Evolutionary conservation across 2,888 invertebrate species (phyloP).

Genomic region (Acronicta leporina): DNA sequence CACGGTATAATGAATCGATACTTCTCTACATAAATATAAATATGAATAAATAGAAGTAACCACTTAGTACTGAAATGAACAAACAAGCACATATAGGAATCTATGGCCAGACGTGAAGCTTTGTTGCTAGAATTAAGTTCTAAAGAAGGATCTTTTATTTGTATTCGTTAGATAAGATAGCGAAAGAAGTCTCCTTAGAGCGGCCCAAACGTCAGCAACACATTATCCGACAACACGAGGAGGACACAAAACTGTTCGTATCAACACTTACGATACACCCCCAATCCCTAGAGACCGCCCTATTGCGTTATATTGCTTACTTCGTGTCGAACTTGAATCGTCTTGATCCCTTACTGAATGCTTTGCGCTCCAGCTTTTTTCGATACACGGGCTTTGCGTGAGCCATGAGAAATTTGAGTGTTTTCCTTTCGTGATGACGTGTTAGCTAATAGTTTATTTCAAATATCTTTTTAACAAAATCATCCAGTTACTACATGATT

Average conservation of each 20-base stretch:
- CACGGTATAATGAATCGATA: no score
- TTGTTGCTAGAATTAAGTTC: constrained; percentile 31
- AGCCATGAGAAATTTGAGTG: constrained; percentile 23
- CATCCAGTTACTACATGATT: background rate
- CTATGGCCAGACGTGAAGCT: constrained; percentile 9
- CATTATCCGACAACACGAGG: constrained; percentile 66
- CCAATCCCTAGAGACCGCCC: constrained; percentile 70
- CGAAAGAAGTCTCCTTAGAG: constrained; percentile 50
- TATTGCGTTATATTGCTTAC: constrained; percentile 69
- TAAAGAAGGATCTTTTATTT: constrained; percentile 41
- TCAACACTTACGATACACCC: constrained; percentile 73
- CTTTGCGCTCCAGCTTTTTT: constrained; percentile 37
- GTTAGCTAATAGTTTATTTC: constrained; percentile 19
- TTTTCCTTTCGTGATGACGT: constrained; percentile 14
- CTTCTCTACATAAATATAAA: no score
- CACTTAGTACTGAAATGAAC: constrained; percentile 1
- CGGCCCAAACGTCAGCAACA: constrained; percentile 59
- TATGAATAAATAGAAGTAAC: background rate
- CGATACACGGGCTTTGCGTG: constrained; percentile 42
- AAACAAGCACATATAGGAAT: constrained; percentile 1
- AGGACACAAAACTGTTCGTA: constrained; percentile 75
- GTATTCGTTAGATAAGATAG: constrained; percentile 45
- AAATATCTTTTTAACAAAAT: background rate
- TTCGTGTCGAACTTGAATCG: constrained; percentile 60
- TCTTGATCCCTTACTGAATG: constrained; percentile 69